A percentile compares a stretch with the other conserved stretches of the same genome.
Conservation (phyloP, 2,113 vertebrate genomes). For the Cyanoliseus patagonus region DNA sequence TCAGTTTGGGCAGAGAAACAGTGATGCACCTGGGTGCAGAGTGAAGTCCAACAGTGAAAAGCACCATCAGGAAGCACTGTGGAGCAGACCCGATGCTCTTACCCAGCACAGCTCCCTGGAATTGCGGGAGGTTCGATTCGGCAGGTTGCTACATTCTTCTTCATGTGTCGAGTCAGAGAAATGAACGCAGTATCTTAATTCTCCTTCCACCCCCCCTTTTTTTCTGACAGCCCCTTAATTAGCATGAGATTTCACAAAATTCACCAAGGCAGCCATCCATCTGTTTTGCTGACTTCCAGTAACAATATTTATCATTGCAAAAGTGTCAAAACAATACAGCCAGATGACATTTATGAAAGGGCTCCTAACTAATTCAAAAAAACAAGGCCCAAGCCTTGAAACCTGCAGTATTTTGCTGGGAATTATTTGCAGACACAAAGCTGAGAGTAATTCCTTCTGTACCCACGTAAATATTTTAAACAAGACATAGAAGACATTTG, state of each 20-base stretch:
- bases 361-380: slow-evolving; percentile 17
- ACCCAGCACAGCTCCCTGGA: neutral
- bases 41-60: neutral
- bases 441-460: slow-evolving; percentile 31
- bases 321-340: slow-evolving; percentile 70
- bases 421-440: slow-evolving; percentile 37
- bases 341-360: slow-evolving; percentile 58
- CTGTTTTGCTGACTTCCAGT: slow-evolving; percentile 61
- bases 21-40: neutral
- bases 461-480: slow-evolving; percentile 31
- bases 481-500: neutral
- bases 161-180: neutral
- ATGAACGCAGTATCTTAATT: neutral
- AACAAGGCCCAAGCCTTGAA: slow-evolving; percentile 49
- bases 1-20: neutral
- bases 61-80: neutral
- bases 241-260: slow-evolving; percentile 61
- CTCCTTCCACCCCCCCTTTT: too few relatives aligned
- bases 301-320: slow-evolving; percentile 64
- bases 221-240: slow-evolving; percentile 53
- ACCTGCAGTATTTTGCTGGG: neutral
- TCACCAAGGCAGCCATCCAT: slow-evolving; percentile 61
- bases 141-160: neutral
- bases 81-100: neutral
- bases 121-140: neutral